A percentile compares a stretch with the other conserved stretches of the same genome.
phyloP scores from a whole-genome alignment of 2,888 invertebrate species.

The Polyommatus icarus region DNA sequence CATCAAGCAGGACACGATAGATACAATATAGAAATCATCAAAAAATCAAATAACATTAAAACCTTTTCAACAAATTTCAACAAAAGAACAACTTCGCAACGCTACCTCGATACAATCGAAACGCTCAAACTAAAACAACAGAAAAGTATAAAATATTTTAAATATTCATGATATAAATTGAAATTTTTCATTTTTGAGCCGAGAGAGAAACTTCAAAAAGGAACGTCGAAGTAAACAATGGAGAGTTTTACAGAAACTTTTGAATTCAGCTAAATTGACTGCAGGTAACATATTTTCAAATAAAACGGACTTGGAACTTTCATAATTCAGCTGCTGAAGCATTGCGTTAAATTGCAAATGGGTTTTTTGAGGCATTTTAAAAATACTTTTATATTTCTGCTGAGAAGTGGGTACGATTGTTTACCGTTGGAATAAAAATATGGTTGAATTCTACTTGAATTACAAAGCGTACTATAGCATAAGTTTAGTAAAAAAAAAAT shows the following conservation, averaged over 20 bases:
- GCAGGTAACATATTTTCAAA: conserved; percentile 15
- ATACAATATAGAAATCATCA: neutral
- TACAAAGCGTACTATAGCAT: too few relatives aligned
- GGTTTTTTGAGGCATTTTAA: neutral
- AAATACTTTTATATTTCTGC: neutral
- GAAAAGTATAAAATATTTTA: conserved; percentile 16
- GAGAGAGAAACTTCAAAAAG: conserved; percentile 17
- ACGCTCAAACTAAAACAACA: neutral
- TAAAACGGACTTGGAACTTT: neutral
- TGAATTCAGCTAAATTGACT: conserved; percentile 6
- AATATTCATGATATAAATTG: conserved; percentile 4
- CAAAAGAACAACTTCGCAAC: neutral
- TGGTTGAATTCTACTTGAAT: too few relatives aligned
- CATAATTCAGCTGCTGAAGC: neutral
- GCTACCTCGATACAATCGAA: neutral
- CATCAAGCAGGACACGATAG: too few relatives aligned
- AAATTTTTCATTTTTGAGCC: conserved; percentile 14
- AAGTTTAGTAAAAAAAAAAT: too few relatives aligned
- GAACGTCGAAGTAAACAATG: conserved; percentile 14
- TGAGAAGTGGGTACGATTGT: neutral
- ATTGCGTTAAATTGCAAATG: conserved; percentile 8
- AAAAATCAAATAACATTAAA: neutral
- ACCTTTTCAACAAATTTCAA: neutral
- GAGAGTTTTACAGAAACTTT: neutral
- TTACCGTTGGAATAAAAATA: neutral